These are phyloP conservation scores for Tenualosa thibaudeaui DNA, from an alignment of 2,797 vertebrate genomes.

Conservation along the genomic window DNA sequence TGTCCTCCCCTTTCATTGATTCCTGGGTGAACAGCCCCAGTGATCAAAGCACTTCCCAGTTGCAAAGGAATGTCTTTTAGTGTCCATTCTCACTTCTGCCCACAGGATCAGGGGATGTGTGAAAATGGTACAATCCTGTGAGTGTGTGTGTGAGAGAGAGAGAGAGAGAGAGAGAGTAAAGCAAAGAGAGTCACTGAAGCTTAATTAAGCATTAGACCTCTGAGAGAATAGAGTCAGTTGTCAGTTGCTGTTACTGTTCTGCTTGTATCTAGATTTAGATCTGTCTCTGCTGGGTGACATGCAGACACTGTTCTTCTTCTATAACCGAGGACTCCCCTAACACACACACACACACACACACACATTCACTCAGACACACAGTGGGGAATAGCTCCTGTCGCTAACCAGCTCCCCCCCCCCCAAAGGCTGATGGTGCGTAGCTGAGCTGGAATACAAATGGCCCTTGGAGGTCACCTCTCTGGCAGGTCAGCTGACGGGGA, in stretches of 20 bases:
- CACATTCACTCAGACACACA: neutral
- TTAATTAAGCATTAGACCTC: neutral
- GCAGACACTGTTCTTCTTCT: neutral
- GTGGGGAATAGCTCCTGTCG: neutral
- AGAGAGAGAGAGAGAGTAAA: neutral
- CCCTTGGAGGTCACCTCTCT: constrained; percentile 54
- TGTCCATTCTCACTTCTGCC: neutral
- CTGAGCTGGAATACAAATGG: constrained; percentile 47
- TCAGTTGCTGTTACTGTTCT: neutral
- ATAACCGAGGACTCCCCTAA: neutral
- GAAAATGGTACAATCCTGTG: neutral
- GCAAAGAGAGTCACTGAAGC: too few species aligned
- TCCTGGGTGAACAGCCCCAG: neutral
- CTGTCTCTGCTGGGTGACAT: neutral
- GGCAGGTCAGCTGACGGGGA: constrained; percentile 48
- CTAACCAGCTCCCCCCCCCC: constrained; percentile 1
- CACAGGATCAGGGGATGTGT: neutral
- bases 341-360: neutral
- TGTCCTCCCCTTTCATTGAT: neutral
- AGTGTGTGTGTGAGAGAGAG: neutral
- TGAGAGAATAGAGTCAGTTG: neutral
- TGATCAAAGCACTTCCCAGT: neutral
- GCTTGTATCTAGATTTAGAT: neutral
- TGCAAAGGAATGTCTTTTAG: neutral
- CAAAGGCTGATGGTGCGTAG: neutral